phyloP scores from a whole-genome alignment of 2,888 invertebrate genomes.

The Drepanosiphum platanoidis region DNA sequence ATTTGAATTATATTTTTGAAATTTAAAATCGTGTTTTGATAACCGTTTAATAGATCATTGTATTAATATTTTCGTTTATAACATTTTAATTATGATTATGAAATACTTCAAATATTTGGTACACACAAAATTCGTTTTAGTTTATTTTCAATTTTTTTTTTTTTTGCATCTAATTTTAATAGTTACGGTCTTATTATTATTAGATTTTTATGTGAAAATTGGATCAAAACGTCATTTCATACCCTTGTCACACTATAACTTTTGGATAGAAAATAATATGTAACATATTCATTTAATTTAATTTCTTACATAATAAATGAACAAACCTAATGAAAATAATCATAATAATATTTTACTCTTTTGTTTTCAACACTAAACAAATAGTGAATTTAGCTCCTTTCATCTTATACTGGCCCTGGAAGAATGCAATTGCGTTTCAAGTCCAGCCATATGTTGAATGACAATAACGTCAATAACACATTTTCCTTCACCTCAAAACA shows the following conservation, averaged over 20 bases:
- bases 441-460: slow-evolving; percentile 10
- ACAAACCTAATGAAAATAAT: no score
- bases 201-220: no score
- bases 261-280: no score
- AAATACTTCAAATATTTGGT: no score
- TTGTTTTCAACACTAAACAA: background rate
- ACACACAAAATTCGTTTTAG: background rate
- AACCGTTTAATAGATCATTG: no score
- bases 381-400: background rate
- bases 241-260: background rate
- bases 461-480: slow-evolving; percentile 9
- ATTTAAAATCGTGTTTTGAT: background rate
- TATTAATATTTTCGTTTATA: no score
- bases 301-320: no score
- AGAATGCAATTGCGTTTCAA: background rate
- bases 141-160: background rate
- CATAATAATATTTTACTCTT: background rate
- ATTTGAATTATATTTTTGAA: background rate
- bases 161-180: background rate
- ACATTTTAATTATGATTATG: no score
- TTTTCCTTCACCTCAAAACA: slow-evolving; percentile 4
- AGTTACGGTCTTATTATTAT: no score
- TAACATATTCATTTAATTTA: background rate
- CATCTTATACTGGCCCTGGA: background rate
- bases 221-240: background rate